Evolutionary conservation across 2,888 invertebrate species (phyloP).

Genomic region (Heliconius erato): DNA sequence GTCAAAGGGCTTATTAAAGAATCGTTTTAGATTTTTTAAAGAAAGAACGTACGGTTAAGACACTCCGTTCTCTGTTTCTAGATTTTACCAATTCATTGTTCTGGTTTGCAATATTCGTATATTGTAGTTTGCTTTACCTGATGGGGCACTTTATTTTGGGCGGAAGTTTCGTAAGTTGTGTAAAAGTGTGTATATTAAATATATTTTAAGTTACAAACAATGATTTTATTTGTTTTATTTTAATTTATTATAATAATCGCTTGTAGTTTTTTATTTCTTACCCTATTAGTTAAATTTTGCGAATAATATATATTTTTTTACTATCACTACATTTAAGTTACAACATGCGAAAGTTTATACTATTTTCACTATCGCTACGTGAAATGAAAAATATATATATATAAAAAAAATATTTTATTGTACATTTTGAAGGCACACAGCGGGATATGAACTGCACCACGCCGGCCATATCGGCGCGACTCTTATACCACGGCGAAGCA

Average conservation of each 20-base stretch:
- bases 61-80: background rate
- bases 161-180: background rate
- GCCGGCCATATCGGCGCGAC: slow-evolving; percentile 90
- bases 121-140: background rate
- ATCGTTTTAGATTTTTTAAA: slow-evolving; percentile 47
- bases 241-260: background rate
- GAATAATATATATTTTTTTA: background rate
- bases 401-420: slow-evolving; percentile 33
- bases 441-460: slow-evolving; percentile 90
- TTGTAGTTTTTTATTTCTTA: background rate
- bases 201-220: background rate
- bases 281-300: too few relatives aligned
- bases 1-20: slow-evolving; percentile 51
- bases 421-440: slow-evolving; percentile 83
- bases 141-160: background rate
- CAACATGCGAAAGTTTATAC: background rate
- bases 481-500: slow-evolving; percentile 86
- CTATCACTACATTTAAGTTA: background rate
- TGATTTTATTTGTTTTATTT: background rate
- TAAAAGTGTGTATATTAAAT: slow-evolving; percentile 2
- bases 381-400: background rate
- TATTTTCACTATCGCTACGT: background rate
- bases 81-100: background rate
- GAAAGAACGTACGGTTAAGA: background rate
- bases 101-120: background rate